Base-by-base conservation (phyloP, 2,888 invertebrate genomes). In the Agapostemon virescens region DNA sequence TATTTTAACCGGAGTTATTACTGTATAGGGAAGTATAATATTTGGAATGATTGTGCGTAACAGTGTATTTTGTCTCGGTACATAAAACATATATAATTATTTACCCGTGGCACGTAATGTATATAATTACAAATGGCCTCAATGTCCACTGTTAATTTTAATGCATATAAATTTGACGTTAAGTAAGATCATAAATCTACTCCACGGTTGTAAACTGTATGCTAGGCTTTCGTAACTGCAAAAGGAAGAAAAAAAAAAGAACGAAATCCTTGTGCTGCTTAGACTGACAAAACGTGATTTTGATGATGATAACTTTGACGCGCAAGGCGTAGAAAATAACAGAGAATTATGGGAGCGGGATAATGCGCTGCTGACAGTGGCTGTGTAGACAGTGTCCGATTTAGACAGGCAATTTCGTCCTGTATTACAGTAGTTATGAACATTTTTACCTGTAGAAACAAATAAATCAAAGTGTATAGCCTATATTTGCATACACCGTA, bases 261-360 rank as follows among this genome's bases (percentile, higher is more conserved):
- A 26, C 66, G 38, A 38, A 38, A 66, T 66, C 66, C 42, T 66
- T 66, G 66, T 66, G 26, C 40, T 20, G 17, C 30, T 66, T 66
- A 23, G 61, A 33, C 36, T 36, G 64, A 64, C 26, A 23, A 45
- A 52, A 17, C 38, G 38, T 38, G 64, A 64, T 72, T 64, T 66
- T 45, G 45, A 40, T 36, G 36, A 42, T 52, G 52, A 72, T 49
- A 64, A 33, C 72, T 36, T 30, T 64, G 52, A 42, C 33, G 36
- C 20, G 45, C 17, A 36, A 30, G 77, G 71, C 52, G 38, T 69
- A 17, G 66, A 42, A 73, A 73, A 64, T 73, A 45, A 67, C 64
- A 40, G 68, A 77, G 49, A 38, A 77, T 77, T 67, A 67, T 26
- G 42, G n/a, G 30, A 67, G 20, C 20, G 30, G 42, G 30, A 67